Conservation (phyloP, 2,888 invertebrate genomes). For the Diadegma fenestrale region DNA sequence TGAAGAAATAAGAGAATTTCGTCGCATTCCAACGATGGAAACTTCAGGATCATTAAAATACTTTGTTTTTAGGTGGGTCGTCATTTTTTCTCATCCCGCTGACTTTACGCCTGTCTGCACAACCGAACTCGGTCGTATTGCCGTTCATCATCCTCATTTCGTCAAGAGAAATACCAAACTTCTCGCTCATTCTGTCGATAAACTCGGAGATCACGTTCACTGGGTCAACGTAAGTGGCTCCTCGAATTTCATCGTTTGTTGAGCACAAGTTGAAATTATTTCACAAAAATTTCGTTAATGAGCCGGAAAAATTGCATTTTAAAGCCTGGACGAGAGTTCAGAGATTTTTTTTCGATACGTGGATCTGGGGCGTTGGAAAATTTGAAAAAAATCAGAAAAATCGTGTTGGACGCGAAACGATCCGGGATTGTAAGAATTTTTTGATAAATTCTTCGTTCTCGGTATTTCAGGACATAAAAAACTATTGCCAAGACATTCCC, state of each 20-base stretch:
- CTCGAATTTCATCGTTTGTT: neutral
- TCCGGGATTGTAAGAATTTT: too few species aligned
- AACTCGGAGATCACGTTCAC: conserved; percentile 89
- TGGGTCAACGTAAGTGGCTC: conserved; percentile 89
- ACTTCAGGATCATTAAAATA: too few species aligned
- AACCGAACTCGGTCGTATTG: conserved; percentile 92
- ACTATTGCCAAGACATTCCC: conserved; percentile 89
- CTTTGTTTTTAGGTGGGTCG: conserved; percentile 90
- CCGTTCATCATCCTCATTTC: conserved; percentile 90
- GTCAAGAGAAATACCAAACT: conserved; percentile 90
- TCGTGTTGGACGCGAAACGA: too few species aligned
- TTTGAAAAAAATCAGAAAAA: too few species aligned
- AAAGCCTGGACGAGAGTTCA: neutral
- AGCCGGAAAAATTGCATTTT: neutral
- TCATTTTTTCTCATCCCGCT: conserved; percentile 94
- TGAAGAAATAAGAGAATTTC: too few species aligned
- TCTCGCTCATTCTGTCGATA: conserved; percentile 93
- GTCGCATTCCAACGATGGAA: too few species aligned
- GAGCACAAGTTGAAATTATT: neutral
- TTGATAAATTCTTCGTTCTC: neutral
- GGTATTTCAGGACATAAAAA: conserved; percentile 87
- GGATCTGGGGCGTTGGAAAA: too few species aligned
- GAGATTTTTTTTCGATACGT: neutral
- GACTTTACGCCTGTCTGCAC: conserved; percentile 97
- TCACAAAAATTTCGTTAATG: neutral